Evolutionary conservation across 2,113 vertebrate genomes (phyloP).

Genomic region (human (Homo sapiens)): DNA sequence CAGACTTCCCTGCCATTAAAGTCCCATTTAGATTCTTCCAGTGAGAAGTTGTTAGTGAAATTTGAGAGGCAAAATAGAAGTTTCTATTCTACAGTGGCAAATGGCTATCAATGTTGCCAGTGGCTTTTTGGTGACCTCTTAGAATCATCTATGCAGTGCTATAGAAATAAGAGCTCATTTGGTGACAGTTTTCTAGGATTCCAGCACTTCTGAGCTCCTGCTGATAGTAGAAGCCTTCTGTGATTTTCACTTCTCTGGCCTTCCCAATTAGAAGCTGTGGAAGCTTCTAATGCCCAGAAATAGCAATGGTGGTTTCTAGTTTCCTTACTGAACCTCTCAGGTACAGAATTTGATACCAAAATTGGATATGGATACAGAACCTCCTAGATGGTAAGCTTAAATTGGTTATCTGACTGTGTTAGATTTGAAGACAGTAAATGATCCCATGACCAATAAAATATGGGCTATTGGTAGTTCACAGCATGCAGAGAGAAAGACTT

Average conservation of each 20-base stretch:
- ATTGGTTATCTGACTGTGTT: background rate
- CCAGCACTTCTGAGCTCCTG: background rate
- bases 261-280: background rate
- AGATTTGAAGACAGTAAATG: background rate
- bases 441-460: background rate
- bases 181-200: background rate
- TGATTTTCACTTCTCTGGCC: background rate
- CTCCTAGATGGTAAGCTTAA: background rate
- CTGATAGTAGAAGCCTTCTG: background rate
- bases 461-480: background rate
- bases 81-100: background rate
- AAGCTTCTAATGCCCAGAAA: background rate
- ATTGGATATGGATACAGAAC: background rate
- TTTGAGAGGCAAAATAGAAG: background rate
- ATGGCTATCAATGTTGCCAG: background rate
- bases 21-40: background rate
- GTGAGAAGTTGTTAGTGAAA: background rate
- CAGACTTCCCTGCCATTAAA: background rate
- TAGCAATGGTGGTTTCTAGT: background rate
- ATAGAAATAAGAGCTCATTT: background rate
- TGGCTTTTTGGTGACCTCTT: background rate
- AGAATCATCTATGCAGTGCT: background rate
- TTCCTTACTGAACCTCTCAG: background rate
- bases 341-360: background rate
- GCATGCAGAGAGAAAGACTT: background rate